These are phyloP conservation scores for Camptogramma bilineatum DNA, from an alignment of 2,888 invertebrate genomes.

Conservation along the genomic window DNA sequence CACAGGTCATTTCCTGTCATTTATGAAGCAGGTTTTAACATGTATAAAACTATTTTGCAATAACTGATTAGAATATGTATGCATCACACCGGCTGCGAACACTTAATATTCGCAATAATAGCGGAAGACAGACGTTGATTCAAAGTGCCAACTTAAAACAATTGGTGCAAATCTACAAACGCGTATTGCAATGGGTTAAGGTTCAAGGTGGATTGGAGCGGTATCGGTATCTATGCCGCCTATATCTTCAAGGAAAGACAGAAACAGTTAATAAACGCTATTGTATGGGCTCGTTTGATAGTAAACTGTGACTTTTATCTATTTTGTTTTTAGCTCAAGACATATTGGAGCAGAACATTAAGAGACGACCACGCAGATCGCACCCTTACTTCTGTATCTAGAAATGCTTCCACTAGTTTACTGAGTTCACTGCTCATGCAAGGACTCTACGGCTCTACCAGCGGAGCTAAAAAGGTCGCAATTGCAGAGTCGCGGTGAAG, in stretches of 20 bases:
- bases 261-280: constrained; percentile 27
- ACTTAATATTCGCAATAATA: constrained; percentile 27
- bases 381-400: too few species aligned
- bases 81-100: constrained; percentile 12
- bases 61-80: constrained; percentile 20
- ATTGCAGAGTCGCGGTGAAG: too few species aligned
- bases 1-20: constrained; percentile 22
- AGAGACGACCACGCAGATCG: too few species aligned
- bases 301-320: neutral
- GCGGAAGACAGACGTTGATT: constrained; percentile 28
- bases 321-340: neutral
- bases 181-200: constrained; percentile 15
- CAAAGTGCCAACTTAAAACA: constrained; percentile 20
- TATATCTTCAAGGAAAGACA: constrained; percentile 20
- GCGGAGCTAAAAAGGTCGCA: too few species aligned
- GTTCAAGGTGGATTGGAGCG: constrained; percentile 16
- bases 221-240: constrained; percentile 10
- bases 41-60: constrained; percentile 8
- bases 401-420: too few species aligned
- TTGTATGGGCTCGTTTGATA: constrained; percentile 22
- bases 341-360: too few species aligned
- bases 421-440: too few species aligned
- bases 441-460: too few species aligned
- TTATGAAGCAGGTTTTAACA: constrained; percentile 18
- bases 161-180: constrained; percentile 3